Percentiles rank a stretch among this genome's conserved stretches.
Conservation (phyloP, 2,113 vertebrate genomes). For the Rhombomys opimus region DNA sequence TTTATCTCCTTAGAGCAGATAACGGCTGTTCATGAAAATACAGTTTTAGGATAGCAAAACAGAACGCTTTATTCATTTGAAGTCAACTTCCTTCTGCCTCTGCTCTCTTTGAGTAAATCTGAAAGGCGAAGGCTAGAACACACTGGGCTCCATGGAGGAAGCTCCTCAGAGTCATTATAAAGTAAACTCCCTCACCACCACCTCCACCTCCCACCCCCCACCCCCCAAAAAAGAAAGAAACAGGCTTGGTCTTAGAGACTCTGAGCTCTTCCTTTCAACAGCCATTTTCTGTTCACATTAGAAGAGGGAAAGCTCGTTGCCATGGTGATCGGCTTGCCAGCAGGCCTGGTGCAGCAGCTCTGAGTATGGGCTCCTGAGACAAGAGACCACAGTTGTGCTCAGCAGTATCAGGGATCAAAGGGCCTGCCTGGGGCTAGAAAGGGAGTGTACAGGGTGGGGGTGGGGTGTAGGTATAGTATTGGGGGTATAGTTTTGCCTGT, state of each 20-base stretch:
- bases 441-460: neutral
- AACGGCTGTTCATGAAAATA: constrained; percentile 31
- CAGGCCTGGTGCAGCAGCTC: constrained; percentile 57
- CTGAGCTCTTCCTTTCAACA: constrained; percentile 51
- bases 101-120: constrained; percentile 6
- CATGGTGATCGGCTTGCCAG: constrained; percentile 80
- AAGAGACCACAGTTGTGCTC: constrained; percentile 8
- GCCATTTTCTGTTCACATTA: constrained; percentile 76
- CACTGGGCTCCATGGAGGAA: neutral
- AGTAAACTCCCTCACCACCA: neutral
- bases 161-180: neutral
- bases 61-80: constrained; percentile 42
- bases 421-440: neutral
- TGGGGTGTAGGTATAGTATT: neutral
- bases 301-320: constrained; percentile 71
- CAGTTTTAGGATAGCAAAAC: neutral
- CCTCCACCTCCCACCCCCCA: neutral
- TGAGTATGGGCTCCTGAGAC: neutral
- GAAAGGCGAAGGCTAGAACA: neutral
- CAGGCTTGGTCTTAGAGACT: neutral
- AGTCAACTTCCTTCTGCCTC: constrained; percentile 42
- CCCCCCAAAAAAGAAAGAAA: neutral
- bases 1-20: constrained; percentile 55
- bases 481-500: neutral
- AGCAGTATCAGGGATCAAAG: constrained; percentile 35